Conservation (phyloP, 2,113 vertebrate species). For the Axis porcinus region DNA sequence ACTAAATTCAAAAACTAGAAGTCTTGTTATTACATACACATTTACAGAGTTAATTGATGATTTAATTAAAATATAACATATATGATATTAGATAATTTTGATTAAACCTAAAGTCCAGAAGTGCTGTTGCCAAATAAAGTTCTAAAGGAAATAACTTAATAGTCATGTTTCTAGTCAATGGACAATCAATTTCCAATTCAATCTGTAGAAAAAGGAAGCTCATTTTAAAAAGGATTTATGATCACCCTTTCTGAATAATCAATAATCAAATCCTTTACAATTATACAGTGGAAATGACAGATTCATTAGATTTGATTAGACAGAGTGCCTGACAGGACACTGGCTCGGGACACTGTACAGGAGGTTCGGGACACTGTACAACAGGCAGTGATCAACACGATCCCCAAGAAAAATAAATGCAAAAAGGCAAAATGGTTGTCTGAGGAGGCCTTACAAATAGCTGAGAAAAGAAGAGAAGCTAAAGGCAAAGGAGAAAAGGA, state of each 20-base stretch:
- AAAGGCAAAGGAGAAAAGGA: background rate
- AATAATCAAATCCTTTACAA: background rate
- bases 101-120: constrained; percentile 20
- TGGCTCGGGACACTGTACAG: background rate
- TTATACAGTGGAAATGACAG: background rate
- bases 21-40: background rate
- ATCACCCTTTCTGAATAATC: background rate
- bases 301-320: background rate
- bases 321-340: background rate
- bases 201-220: constrained; percentile 23
- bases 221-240: background rate
- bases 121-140: background rate
- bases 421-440: background rate
- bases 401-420: background rate
- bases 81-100: background rate
- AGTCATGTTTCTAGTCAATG: constrained; percentile 25
- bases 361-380: background rate
- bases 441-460: background rate
- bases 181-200: background rate
- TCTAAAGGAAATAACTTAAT: constrained; percentile 18
- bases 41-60: background rate
- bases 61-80: constrained; percentile 31
- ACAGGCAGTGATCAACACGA: background rate
- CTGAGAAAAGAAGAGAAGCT: background rate
- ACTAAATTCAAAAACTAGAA: background rate